These are phyloP conservation scores for Maniola hyperantus DNA, from an alignment of 2,888 invertebrate species.

Conservation along the genomic window DNA sequence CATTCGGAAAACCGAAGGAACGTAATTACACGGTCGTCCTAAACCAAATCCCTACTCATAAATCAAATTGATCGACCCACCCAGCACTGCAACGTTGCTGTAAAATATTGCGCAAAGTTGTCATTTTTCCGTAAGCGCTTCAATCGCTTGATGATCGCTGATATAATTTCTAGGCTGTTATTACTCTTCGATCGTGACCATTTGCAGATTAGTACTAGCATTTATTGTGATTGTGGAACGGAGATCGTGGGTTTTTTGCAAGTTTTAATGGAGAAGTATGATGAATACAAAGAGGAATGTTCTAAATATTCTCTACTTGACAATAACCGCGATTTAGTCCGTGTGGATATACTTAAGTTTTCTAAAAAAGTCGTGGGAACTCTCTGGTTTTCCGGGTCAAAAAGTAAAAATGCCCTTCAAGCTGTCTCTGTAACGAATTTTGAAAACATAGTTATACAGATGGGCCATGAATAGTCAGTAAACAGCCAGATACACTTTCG, in stretches of 20 bases:
- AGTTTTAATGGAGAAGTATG: not conserved
- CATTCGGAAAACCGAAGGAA: constrained; percentile 62
- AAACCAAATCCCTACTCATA: constrained; percentile 52
- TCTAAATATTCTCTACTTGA: too few relatives aligned
- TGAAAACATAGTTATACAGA: too few relatives aligned
- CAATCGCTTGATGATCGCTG: constrained; percentile 6
- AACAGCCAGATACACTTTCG: too few relatives aligned
- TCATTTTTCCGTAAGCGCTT: constrained; percentile 20
- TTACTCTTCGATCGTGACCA: constrained; percentile 17
- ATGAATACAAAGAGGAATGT: not conserved
- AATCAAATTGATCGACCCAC: constrained; percentile 51
- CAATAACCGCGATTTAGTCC: too few relatives aligned
- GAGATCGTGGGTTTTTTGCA: constrained; percentile 5
- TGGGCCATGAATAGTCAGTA: too few relatives aligned
- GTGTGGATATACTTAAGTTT: too few relatives aligned
- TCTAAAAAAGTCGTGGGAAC: too few relatives aligned
- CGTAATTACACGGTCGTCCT: constrained; percentile 63
- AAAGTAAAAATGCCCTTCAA: too few relatives aligned
- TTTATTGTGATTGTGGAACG: constrained; percentile 15
- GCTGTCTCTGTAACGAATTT: too few relatives aligned
- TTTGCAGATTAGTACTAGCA: constrained; percentile 22
- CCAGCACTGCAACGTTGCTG: constrained; percentile 16
- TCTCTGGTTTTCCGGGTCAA: too few relatives aligned
- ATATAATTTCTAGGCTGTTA: constrained; percentile 9
- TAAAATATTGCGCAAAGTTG: constrained; percentile 3